Conservation (phyloP, 1,140 invertebrate species). For the Nasonia longicornis region DNA sequence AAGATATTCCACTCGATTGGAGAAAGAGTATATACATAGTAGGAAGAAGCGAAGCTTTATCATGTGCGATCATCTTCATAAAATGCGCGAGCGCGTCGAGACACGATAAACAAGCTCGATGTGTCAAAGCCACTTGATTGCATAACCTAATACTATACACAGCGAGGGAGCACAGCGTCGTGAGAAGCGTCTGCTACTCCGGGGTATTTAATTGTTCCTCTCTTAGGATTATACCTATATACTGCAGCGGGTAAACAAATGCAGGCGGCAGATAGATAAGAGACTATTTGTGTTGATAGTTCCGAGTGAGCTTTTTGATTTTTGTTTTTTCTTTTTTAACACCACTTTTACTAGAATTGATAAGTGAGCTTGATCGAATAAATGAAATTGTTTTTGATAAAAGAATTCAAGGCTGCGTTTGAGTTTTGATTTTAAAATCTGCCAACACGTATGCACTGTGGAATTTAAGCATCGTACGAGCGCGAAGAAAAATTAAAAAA, state of each 20-base stretch:
- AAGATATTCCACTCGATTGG: too few species aligned
- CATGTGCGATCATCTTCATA: neutral
- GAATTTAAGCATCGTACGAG: too few species aligned
- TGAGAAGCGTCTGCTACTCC: neutral
- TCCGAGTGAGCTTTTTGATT: neutral
- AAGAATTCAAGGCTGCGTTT: neutral
- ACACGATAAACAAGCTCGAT: neutral
- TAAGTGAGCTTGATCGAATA: neutral
- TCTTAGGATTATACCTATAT: too few species aligned
- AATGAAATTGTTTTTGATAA: neutral
- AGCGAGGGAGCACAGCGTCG: too few species aligned
- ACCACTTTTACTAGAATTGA: neutral
- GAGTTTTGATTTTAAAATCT: neutral
- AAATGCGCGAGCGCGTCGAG: neutral
- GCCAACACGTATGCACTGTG: neutral
- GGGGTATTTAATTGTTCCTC: neutral
- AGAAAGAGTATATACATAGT: too few species aligned
- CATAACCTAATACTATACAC: neutral
- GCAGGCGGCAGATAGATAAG: too few species aligned
- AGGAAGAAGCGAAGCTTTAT: neutral
- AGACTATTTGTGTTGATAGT: too few species aligned
- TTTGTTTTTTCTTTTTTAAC: neutral
- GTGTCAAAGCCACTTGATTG: constrained; percentile 1
- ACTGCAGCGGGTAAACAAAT: constrained; percentile 4
- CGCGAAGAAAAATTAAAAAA: neutral